A percentile compares a stretch with the other conserved stretches of the same genome.
phyloP scores from a whole-genome alignment of 2,888 invertebrate species.

The Catotricha subobsoleta region DNA sequence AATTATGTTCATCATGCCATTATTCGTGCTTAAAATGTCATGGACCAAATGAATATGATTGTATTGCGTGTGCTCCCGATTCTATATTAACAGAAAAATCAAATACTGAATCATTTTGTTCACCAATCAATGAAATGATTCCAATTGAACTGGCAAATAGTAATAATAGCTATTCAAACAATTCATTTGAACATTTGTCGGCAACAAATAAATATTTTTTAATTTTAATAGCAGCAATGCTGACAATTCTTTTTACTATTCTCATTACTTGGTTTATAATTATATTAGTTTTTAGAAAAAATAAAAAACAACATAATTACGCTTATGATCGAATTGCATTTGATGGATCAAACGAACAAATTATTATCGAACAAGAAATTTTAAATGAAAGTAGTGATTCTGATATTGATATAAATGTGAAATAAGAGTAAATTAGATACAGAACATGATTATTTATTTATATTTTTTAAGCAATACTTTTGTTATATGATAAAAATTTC shows the following conservation, averaged over 20 bases:
- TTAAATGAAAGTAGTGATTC: neutral
- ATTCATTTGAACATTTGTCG: too few species aligned
- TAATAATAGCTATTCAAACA: too few species aligned
- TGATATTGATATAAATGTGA: too few species aligned
- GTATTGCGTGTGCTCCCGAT: slow-evolving; percentile 22
- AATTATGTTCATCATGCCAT: slow-evolving; percentile 21
- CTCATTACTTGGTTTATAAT: slow-evolving; percentile 8
- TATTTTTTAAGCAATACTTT: too few species aligned
- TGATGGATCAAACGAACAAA: slow-evolving; percentile 13
- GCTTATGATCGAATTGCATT: slow-evolving; percentile 20
- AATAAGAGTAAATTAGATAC: too few species aligned
- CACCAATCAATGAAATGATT: slow-evolving; percentile 8
- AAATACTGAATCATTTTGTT: slow-evolving; percentile 20
- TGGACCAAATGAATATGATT: slow-evolving; percentile 23
- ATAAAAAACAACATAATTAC: slow-evolving; percentile 11
- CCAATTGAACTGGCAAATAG: too few species aligned
- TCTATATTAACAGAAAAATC: slow-evolving; percentile 19
- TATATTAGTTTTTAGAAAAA: too few species aligned
- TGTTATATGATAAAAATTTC: too few species aligned
- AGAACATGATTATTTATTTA: too few species aligned
- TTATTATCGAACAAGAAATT: slow-evolving; percentile 7
- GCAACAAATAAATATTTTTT: too few species aligned
- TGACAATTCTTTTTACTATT: slow-evolving; percentile 13
- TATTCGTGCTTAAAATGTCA: slow-evolving; percentile 22
- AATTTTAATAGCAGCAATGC: slow-evolving; percentile 14